These are phyloP conservation scores for Lontra canadensis DNA, from an alignment of 2,113 vertebrate species.

Conservation along the genomic window DNA sequence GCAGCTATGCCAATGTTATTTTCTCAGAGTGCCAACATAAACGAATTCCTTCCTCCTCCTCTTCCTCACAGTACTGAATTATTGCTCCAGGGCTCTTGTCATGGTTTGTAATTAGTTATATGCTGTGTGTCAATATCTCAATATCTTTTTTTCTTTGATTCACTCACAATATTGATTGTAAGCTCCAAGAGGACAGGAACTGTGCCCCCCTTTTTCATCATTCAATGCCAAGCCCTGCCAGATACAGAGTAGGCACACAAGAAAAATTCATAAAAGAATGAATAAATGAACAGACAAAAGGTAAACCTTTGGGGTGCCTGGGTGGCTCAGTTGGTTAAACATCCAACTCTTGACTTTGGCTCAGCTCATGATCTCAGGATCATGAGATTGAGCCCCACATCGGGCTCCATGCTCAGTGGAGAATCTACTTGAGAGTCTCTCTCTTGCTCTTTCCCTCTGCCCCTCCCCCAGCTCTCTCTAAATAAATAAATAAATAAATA, in stretches of 20 bases:
- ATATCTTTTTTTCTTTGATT: neutral
- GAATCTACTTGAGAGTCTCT: neutral
- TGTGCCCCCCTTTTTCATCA: neutral
- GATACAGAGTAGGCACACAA: neutral
- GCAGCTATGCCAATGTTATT: too few species aligned
- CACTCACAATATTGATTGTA: neutral
- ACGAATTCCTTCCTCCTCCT: neutral
- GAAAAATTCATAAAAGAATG: neutral
- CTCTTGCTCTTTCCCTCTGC: neutral
- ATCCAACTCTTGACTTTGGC: neutral
- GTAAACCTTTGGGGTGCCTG: neutral
- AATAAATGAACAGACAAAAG: neutral
- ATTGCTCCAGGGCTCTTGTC: neutral
- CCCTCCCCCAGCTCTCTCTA: neutral
- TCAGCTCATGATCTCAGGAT: neutral
- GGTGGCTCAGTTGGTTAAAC: neutral
- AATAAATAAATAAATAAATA: neutral
- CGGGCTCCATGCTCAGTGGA: neutral
- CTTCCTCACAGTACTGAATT: too few species aligned
- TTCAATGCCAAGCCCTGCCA: neutral
- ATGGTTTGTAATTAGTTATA: neutral
- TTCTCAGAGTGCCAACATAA: too few species aligned
- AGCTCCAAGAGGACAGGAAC: neutral
- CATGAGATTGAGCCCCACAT: neutral
- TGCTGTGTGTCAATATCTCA: neutral